phyloP scores from a whole-genome alignment of 2,888 invertebrate genomes.

The Athripsodes cinereus region DNA sequence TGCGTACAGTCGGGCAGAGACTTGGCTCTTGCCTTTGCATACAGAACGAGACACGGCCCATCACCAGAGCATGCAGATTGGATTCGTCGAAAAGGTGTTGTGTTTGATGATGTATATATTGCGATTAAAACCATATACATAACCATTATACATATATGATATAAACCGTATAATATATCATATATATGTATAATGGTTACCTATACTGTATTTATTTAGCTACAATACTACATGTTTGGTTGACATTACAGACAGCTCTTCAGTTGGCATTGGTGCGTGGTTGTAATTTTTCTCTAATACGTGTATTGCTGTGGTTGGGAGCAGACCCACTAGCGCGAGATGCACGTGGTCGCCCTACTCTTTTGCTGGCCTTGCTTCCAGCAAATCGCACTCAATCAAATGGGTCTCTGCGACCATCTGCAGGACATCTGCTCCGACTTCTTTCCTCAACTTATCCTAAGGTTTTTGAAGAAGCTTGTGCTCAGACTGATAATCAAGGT shows the following conservation, averaged over 20 bases:
- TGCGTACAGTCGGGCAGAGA: no score
- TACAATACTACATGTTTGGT: background rate
- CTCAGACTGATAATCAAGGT: conserved; percentile 10
- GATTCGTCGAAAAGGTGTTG: no score
- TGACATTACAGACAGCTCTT: conserved; percentile 19
- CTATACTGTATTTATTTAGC: no score
- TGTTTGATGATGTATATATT: no score
- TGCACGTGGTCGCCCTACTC: background rate
- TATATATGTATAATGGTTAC: no score
- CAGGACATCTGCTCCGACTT: conserved; percentile 2
- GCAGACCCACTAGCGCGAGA: background rate
- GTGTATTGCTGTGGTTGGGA: conserved; percentile 7
- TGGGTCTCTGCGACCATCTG: background rate
- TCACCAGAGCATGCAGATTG: no score
- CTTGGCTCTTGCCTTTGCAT: no score
- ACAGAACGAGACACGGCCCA: no score
- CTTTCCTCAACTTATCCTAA: conserved; percentile 1
- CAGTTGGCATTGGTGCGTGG: background rate
- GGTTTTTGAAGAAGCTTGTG: conserved; percentile 7
- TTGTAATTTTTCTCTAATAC: background rate
- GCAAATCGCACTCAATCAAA: conserved; percentile 22
- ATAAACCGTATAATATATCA: no score
- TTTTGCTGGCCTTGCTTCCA: background rate
- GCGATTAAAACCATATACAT: no score
- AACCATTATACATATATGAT: no score